phyloP scores from a whole-genome alignment of 1,140 invertebrate genomes.

The Prorops nasuta region DNA sequence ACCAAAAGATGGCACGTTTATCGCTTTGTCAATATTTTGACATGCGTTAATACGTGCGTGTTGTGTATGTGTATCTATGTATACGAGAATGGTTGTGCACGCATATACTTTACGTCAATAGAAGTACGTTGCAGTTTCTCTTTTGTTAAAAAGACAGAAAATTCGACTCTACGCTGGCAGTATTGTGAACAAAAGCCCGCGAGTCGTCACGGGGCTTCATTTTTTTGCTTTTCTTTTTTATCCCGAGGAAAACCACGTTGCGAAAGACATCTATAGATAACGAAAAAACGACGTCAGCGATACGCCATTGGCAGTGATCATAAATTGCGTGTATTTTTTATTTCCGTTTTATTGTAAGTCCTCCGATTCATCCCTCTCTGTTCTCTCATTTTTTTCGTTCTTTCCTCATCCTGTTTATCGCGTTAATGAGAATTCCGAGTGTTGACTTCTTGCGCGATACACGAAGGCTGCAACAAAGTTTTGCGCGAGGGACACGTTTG shows the following conservation, averaged over 20 bases:
- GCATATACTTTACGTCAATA: constrained; percentile 4
- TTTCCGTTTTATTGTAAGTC: no score
- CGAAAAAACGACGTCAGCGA: constrained; percentile 41
- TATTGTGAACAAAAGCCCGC: constrained; percentile 48
- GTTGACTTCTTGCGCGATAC: no score
- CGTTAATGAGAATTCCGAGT: no score
- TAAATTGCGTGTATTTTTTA: constrained; percentile 40
- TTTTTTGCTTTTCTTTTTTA: no score
- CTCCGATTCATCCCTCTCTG: no score
- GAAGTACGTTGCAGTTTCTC: constrained; percentile 43
- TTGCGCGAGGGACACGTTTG: no score
- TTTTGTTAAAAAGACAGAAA: constrained; percentile 36
- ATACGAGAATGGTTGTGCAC: no score
- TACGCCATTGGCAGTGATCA: constrained; percentile 53
- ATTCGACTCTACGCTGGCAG: constrained; percentile 48
- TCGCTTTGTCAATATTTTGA: background rate
- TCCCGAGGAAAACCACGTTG: constrained; percentile 24
- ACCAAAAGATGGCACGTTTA: constrained; percentile 26
- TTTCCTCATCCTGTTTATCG: constrained; percentile 13
- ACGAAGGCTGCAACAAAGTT: no score
- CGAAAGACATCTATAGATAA: constrained; percentile 31
- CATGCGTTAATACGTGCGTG: background rate
- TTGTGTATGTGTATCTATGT: background rate
- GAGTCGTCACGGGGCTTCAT: constrained; percentile 2
- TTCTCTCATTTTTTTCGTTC: constrained; percentile 9